Conservation (phyloP, 2,113 vertebrate species). For the Peromyscus polionotus region DNA sequence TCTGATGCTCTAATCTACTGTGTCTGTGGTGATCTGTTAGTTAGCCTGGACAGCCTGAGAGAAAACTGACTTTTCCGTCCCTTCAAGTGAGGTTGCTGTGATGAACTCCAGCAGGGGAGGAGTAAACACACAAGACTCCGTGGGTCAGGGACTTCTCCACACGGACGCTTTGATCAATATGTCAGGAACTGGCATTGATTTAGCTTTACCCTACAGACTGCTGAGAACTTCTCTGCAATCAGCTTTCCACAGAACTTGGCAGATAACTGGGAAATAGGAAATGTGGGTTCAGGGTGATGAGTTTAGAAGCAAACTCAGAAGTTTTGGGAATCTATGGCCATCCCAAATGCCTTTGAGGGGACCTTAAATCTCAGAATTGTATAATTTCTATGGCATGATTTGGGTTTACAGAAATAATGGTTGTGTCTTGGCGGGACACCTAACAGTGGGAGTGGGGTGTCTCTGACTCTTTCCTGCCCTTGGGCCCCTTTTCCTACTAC, state of each 20-base stretch:
- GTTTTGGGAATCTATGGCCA: background rate
- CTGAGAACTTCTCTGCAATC: background rate
- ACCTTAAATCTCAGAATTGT: background rate
- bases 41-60: background rate
- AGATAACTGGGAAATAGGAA: constrained; percentile 1
- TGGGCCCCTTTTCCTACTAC: background rate
- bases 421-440: background rate
- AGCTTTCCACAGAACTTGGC: background rate
- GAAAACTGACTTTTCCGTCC: background rate
- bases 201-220: background rate
- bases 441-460: background rate
- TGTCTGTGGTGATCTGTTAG: background rate
- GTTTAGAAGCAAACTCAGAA: constrained; percentile 16
- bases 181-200: background rate
- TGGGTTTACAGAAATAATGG: background rate
- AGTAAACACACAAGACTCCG: background rate
- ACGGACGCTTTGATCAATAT: background rate
- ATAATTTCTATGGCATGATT: background rate
- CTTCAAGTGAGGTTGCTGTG: background rate
- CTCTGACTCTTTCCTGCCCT: background rate
- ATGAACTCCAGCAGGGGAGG: background rate
- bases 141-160: background rate
- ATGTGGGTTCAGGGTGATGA: background rate
- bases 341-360: background rate
- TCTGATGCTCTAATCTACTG: background rate